Evolutionary conservation across 2,797 vertebrate species (phyloP).

Genomic region (Hypotaenidia philippensis): DNA sequence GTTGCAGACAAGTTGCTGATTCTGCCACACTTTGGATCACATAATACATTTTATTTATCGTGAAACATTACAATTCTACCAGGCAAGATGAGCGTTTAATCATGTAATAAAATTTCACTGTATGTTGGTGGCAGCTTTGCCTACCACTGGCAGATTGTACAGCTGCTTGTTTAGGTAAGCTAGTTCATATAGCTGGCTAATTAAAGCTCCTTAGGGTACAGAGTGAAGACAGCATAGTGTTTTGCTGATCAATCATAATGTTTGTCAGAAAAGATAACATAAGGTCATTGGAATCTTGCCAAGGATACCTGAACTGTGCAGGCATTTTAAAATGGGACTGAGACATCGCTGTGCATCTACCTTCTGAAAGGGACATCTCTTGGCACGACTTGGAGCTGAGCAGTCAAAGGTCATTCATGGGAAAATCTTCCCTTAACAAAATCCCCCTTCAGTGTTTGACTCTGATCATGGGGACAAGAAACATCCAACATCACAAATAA

Average conservation of each 20-base stretch:
- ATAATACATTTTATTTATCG: neutral
- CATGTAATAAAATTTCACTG: neutral
- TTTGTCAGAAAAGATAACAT: neutral
- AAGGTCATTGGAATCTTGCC: neutral
- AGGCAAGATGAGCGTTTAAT: neutral
- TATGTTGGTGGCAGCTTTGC: neutral
- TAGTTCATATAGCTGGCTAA: neutral
- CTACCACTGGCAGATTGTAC: neutral
- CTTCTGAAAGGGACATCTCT: neutral
- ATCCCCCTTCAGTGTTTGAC: neutral
- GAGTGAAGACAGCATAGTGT: neutral
- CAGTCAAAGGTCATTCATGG: neutral
- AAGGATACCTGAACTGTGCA: neutral
- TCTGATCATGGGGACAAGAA: neutral
- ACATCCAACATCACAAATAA: rapidly evolving
- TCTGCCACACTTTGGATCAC: neutral
- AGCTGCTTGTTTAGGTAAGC: neutral
- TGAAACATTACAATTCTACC: neutral
- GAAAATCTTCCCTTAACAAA: neutral
- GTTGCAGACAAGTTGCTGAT: neutral
- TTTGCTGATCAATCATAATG: neutral
- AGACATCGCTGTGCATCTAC: neutral
- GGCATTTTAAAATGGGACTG: neutral
- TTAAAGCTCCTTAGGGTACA: neutral
- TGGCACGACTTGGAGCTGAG: neutral